Base-by-base conservation (phyloP, 1,140 invertebrate species). In the Phthorimaea operculella region DNA sequence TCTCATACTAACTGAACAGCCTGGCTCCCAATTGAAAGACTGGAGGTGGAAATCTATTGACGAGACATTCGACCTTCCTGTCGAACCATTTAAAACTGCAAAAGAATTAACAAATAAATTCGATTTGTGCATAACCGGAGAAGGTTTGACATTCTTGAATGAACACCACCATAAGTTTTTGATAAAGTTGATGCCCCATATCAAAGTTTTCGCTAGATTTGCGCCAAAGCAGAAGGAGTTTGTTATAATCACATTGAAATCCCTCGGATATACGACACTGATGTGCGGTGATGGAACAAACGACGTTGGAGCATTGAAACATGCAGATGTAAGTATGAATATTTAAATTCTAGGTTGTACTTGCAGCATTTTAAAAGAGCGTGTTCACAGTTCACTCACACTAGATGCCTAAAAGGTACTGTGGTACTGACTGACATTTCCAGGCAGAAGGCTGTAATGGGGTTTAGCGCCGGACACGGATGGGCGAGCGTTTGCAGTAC, bases 261-360 rank as follows among this genome's bases (percentile, higher is more conserved):
- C 90, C 28, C 76, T 96, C 1, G 98, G 98, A 16, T 98, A 91
- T 74, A 89, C 89, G 3, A 98, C 97, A 0, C 83, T 99, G 0
- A 99, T 99, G 98, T 99, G 98, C 82, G 98, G 98, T n/a, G 98
- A 99, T 88, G 98, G 98, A 59, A 99, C 98, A 1, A 99, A 99
- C 86, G 98, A 99, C 88, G 98, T 99, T 18, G 98, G 98, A n/a
- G 98, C 98, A 17, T 87, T 99, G 9, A 99, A 99, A 89, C 98
- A 99, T 87, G 96, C 98, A 36, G 91, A 98, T 86, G 96, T 98
- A 77, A 96, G 96, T 91, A 62, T 63, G 5, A n/a, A n/a, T n/a
- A n/a, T 33, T 44, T 12, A 42, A 51, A n/a, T 33, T 51, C 7
- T 18, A 48, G 12, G 42, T 21, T 28, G 21, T 42, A 12, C 9